phyloP scores from a whole-genome alignment of 2,888 invertebrate species.

The Schrankia costaestrigalis region DNA sequence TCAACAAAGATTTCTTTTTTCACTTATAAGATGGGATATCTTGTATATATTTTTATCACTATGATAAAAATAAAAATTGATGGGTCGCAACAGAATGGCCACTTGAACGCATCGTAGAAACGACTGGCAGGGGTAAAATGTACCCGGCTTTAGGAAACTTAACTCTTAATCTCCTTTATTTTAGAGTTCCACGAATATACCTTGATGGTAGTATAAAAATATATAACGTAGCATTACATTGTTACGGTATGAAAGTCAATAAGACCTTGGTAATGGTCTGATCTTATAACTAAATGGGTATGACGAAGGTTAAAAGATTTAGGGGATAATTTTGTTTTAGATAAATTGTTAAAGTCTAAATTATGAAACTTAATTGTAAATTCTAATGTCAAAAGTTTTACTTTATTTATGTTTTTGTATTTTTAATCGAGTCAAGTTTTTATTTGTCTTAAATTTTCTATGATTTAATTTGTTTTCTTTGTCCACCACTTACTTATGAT shows the following conservation, averaged over 20 bases:
- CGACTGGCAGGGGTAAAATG: slow-evolving; percentile 17
- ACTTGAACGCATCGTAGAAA: slow-evolving; percentile 26
- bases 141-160: slow-evolving; percentile 9
- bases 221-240: neutral
- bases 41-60: slow-evolving; percentile 32
- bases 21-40: slow-evolving; percentile 18
- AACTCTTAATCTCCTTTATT: slow-evolving; percentile 28
- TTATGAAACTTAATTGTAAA: too few relatives aligned
- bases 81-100: slow-evolving; percentile 26
- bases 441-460: too few relatives aligned
- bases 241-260: slow-evolving; percentile 4
- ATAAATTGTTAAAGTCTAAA: too few relatives aligned
- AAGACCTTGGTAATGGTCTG: neutral
- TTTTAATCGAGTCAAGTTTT: too few relatives aligned
- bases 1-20: slow-evolving; percentile 15
- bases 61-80: slow-evolving; percentile 29
- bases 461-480: too few relatives aligned
- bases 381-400: too few relatives aligned
- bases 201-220: slow-evolving; percentile 10
- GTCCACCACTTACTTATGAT: too few relatives aligned
- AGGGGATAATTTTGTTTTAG: too few relatives aligned
- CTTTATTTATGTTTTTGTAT: too few relatives aligned
- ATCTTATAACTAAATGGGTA: too few relatives aligned
- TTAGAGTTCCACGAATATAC: slow-evolving; percentile 13
- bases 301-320: too few relatives aligned